phyloP scores from a whole-genome alignment of 2,797 vertebrate genomes.

The Myotis myotis region DNA sequence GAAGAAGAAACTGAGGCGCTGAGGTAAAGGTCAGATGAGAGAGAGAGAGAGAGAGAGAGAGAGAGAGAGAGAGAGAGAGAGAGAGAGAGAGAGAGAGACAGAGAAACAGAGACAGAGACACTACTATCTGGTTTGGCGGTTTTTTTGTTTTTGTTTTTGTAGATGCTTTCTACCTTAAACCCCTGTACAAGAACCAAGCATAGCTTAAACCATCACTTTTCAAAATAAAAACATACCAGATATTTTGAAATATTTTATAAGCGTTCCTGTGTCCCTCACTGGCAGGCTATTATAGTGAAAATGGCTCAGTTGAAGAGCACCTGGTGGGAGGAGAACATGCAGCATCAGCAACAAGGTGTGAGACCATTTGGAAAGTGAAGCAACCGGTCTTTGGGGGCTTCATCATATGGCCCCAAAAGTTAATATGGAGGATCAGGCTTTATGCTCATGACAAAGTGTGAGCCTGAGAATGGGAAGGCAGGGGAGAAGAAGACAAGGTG shows the following conservation, averaged over 20 bases:
- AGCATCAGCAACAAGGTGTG: not conserved
- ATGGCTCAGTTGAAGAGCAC: not conserved
- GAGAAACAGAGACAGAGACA: too few species aligned
- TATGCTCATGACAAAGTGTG: not conserved
- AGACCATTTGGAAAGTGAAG: not conserved
- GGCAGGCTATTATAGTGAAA: not conserved
- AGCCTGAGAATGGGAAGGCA: not conserved
- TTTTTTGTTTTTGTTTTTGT: not conserved
- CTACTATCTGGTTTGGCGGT: not conserved
- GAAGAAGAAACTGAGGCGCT: not conserved
- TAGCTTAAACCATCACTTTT: not conserved
- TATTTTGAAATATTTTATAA: not conserved
- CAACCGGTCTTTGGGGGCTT: not conserved
- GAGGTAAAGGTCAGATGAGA: not conserved
- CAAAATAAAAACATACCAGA: not conserved
- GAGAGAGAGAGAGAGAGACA: too few species aligned
- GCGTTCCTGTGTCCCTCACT: not conserved
- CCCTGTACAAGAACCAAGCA: not conserved
- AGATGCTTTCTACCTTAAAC: not conserved
- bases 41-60: too few species aligned
- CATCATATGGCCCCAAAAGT: not conserved
- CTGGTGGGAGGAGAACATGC: not conserved
- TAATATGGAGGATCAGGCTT: fast-evolving
- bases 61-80: too few species aligned
- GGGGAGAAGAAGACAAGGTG: not conserved